These are phyloP conservation scores for Nephrotoma flavescens DNA, from an alignment of 2,888 invertebrate species.

Conservation along the genomic window DNA sequence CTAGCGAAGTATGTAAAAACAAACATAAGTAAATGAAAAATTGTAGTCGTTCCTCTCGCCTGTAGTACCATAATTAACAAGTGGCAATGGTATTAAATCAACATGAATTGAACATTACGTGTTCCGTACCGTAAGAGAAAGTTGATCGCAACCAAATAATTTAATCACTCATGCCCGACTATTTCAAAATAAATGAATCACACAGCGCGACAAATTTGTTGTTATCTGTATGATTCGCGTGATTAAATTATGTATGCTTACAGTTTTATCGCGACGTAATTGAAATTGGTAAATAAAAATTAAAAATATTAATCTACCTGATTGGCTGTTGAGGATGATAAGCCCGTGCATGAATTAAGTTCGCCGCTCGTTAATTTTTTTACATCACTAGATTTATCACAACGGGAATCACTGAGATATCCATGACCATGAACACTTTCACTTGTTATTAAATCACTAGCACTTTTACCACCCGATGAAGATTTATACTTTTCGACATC, in stretches of 20 bases:
- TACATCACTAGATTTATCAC: background rate
- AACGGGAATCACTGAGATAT: background rate
- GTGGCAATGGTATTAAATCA: background rate
- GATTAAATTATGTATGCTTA: background rate
- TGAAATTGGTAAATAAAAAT: background rate
- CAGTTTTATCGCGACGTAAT: background rate
- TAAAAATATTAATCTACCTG: background rate
- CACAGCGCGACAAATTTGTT: background rate
- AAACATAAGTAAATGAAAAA: background rate
- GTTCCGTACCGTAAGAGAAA: background rate
- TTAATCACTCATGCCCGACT: background rate
- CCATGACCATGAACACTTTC: background rate
- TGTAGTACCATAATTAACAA: background rate
- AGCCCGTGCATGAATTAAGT: background rate
- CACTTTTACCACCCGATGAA: background rate
- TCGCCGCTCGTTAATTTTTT: background rate
- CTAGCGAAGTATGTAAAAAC: background rate
- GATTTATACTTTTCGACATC: slow-evolving; percentile 62
- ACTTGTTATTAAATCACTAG: background rate
- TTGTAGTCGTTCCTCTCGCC: background rate
- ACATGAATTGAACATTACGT: background rate
- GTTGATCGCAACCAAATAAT: background rate
- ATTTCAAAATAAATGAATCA: background rate
- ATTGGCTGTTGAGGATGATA: background rate
- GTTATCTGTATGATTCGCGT: background rate